These are phyloP conservation scores for Mesorhabditis sp. DNA, from an alignment of 2,888 invertebrate species.

Conservation along the genomic window DNA sequence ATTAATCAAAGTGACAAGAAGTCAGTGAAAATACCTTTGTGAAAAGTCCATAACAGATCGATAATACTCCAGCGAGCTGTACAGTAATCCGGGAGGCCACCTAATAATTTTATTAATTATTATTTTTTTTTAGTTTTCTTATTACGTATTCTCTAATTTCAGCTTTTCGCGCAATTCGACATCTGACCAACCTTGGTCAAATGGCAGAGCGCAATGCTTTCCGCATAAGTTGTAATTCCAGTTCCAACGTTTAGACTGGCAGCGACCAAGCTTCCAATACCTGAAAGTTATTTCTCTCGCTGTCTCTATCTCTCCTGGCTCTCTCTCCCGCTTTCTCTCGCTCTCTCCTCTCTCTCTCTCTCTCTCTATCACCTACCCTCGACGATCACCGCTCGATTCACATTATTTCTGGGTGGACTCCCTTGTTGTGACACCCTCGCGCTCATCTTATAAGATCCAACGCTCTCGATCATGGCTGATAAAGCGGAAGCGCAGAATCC, in stretches of 20 bases:
- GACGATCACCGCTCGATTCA: conserved; percentile 47
- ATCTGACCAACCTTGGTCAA: conserved; percentile 29
- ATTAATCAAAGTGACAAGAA: conserved; percentile 21
- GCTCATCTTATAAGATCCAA: conserved; percentile 32
- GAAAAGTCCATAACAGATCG: conserved; percentile 33
- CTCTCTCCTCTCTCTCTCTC: neutral
- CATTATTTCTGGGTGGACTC: conserved; percentile 38
- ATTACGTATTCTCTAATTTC: neutral
- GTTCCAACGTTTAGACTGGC: conserved; percentile 42
- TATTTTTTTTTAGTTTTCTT: neutral
- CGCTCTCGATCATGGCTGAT: conserved; percentile 44
- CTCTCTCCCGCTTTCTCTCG: neutral
- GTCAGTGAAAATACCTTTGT: conserved; percentile 16
- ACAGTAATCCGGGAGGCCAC: conserved; percentile 49
- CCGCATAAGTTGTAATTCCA: conserved; percentile 51
- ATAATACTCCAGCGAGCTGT: conserved; percentile 45
- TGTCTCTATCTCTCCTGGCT: neutral
- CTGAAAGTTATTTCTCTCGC: conserved; percentile 17
- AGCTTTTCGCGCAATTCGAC: neutral
- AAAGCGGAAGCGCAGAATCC: conserved; percentile 46
- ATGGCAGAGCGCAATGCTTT: conserved; percentile 47
- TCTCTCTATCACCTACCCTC: conserved; percentile 32
- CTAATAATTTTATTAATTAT: conserved; percentile 11
- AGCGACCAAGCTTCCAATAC: conserved; percentile 38
- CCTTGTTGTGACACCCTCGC: conserved; percentile 41